Conservation (phyloP, 2,888 invertebrate species). For the Trachelus iudaicus region DNA sequence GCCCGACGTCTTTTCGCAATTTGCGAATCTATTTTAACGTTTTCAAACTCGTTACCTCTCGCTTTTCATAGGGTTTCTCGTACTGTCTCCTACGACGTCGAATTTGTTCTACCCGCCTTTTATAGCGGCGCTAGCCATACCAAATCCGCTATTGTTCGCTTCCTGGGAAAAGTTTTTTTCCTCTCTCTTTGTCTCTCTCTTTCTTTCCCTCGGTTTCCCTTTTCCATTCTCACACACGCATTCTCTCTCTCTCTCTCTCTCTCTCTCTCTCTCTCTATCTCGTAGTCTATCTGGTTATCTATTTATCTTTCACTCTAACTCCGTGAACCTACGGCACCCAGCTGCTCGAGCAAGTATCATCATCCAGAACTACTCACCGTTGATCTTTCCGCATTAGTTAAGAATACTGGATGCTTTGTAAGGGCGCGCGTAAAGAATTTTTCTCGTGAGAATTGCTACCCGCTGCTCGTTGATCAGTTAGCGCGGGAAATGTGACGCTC, state of each 20-base stretch:
- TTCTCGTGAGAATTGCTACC: neutral
- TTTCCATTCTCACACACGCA: neutral
- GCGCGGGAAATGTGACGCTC: neutral
- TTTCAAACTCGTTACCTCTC: slow-evolving; percentile 3
- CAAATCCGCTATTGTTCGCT: neutral
- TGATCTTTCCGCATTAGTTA: neutral
- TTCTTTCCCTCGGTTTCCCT: neutral
- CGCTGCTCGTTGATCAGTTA: neutral
- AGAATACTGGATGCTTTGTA: neutral
- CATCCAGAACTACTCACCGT: neutral
- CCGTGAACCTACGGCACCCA: neutral
- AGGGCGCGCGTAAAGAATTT: neutral
- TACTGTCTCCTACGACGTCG: neutral
- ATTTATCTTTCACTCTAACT: neutral
- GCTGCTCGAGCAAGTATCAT: neutral
- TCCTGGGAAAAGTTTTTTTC: neutral
- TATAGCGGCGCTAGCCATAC: neutral
- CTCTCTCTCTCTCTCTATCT: neutral
- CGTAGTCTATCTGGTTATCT: neutral
- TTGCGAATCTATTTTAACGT: neutral
- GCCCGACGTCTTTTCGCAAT: slow-evolving; percentile 10
- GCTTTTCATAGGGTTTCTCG: neutral
- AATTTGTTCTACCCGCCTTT: slow-evolving; percentile 8
- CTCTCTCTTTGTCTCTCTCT: neutral
- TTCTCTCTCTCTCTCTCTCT: neutral